Base-by-base conservation (phyloP, 2,888 invertebrate genomes). In the Xylota segnis region DNA sequence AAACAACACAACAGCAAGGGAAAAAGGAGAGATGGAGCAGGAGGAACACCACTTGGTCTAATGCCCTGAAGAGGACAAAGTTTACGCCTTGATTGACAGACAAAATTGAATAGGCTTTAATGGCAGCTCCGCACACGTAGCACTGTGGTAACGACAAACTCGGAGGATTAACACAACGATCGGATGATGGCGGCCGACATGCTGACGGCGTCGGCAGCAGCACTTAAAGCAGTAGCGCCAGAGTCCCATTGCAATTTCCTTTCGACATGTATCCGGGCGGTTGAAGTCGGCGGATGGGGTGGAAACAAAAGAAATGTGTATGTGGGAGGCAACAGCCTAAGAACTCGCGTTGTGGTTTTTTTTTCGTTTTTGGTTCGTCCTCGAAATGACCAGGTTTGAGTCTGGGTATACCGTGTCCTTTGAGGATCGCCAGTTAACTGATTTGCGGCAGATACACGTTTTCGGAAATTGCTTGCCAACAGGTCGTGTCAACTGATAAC, bases 401-500 rank as follows among this genome's bases (percentile, higher is more conserved):
- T 54, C 12, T 66, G 71, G 66, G 65, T 59, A 54, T 18, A 86
- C 68, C 86, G 82, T 68, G 56, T 58, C 61, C 82, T 72, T 72
- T 50, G 66, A 82, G 61, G 76, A 77, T 72, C 76, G 76, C 34
- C 76, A 72, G 37, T 61, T 37, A 82, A 86, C 86, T 86, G 76
- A 86, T 43, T 82, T 76, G 68, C 52, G 14, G 32, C 29, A 43
- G 50, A 61, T 40, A 56, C 76, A 66, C 61, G 66, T 82, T 82
- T 86, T 68, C 18, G 47, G 50, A 72, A 72, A 77, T 61, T 43
- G 14, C 72, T 78, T 72, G 54, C 77, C 77, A 86, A 86, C 86
- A 86, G 86, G 86, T 86, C 82, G 61, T 47, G 65, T 14, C 40
- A 54, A 86, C 76, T 86, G 86, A 86, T 86, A 86, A 86, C 76